These are phyloP conservation scores for Sandelia bainsii DNA, from an alignment of 2,797 vertebrate species.

Conservation along the genomic window DNA sequence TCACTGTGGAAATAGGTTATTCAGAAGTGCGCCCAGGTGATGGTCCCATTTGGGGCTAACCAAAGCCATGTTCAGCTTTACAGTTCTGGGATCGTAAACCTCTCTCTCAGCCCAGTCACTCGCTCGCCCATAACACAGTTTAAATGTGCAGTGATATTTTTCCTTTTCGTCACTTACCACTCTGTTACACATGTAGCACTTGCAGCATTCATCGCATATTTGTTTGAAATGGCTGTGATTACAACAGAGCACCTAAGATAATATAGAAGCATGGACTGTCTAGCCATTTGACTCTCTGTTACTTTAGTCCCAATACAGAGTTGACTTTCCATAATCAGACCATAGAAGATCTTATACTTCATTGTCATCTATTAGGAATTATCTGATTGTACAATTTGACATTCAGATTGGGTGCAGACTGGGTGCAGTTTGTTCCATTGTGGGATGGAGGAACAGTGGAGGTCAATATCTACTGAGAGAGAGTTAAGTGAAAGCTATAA, in stretches of 20 bases:
- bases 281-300: conserved; percentile 2
- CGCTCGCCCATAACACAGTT: neutral
- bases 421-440: conserved; percentile 19
- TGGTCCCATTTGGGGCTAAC: conserved; percentile 43
- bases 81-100: conserved; percentile 27
- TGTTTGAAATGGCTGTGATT: neutral
- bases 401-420: conserved; percentile 31
- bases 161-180: conserved; percentile 10
- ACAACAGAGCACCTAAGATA: conserved; percentile 4
- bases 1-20: conserved; percentile 67
- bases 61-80: conserved; percentile 33
- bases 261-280: neutral
- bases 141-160: conserved; percentile 34
- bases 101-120: conserved; percentile 4
- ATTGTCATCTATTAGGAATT: conserved; percentile 13
- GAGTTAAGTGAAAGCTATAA: conserved; percentile 77
- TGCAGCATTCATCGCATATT: neutral
- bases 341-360: neutral
- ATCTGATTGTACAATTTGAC: conserved; percentile 16
- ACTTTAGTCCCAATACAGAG: accelerated
- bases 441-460: conserved; percentile 34
- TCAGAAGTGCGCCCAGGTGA: conserved; percentile 61
- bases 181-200: neutral
- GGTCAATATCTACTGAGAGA: conserved; percentile 72
- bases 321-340: conserved; percentile 11